A percentile compares a stretch with the other conserved stretches of the same genome.
phyloP scores from a whole-genome alignment of 1,140 invertebrate species.

The Bombus ignitus region DNA sequence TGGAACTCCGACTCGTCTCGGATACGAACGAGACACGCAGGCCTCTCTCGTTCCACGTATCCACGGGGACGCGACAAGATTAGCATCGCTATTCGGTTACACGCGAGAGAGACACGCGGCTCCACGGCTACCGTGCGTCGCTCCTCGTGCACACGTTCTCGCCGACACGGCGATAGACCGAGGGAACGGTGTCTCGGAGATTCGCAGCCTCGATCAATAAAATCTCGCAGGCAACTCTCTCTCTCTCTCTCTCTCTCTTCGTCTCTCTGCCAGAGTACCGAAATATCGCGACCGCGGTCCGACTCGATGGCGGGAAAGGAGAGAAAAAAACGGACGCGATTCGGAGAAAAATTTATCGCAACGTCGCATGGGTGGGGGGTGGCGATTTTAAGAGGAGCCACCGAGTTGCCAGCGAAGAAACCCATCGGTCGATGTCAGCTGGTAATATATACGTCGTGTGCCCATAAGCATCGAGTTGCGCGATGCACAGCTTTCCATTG shows the following conservation, averaged over 20 bases:
- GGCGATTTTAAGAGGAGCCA: conserved; percentile 1
- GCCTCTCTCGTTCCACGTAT: conserved; percentile 63
- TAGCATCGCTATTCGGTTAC: conserved; percentile 78
- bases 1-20: conserved; percentile 45
- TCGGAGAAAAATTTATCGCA: conserved; percentile 18
- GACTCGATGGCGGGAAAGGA: neutral
- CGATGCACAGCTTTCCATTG: conserved; percentile 66
- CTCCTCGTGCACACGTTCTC: conserved; percentile 3
- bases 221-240: neutral
- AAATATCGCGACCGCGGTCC: neutral
- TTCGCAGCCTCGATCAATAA: neutral
- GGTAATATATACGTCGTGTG: conserved; percentile 36
- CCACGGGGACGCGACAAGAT: conserved; percentile 72
- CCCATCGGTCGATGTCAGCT: conserved; percentile 35
- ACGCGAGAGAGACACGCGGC: conserved; percentile 69
- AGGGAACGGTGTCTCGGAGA: too few species aligned
- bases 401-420: conserved; percentile 41
- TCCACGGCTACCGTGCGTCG: conserved; percentile 50
- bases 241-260: too few species aligned
- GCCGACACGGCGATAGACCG: neutral
- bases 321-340: neutral
- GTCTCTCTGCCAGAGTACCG: neutral
- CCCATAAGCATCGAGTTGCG: conserved; percentile 35
- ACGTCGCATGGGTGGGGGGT: neutral
- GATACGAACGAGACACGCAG: conserved; percentile 70